Base-by-base conservation (phyloP, 2,797 vertebrate species). In the Coregonus ussuriensis region DNA sequence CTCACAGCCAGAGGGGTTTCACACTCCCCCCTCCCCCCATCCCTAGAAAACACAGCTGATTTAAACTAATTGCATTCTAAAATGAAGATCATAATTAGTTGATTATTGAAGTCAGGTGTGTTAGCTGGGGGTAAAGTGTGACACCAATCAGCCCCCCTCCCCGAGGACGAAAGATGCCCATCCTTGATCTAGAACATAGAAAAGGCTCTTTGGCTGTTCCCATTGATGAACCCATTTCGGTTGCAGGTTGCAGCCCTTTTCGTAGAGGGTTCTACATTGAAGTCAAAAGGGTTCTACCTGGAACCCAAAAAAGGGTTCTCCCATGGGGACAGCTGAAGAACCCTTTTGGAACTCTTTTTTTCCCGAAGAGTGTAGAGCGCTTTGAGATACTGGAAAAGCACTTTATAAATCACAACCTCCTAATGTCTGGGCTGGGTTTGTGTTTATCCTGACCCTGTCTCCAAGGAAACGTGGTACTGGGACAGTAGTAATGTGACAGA, bases 381-480 rank as follows among this genome's bases (percentile, higher is more conserved):
- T 25, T 63, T 63, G 7, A 63, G 59, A 3, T 25, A 3, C n/a
- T 63, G 21, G 21, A 29, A 63, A 25, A 11, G 4, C 59, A 63
- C 21, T 63, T 54, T 63, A 9, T 63, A 13, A 25, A 13, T 29
- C 11, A 5, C 29, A 47, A 51, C 70, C n/a, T 31, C 68, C 33
- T 74, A 69, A 63, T 47, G 71, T 35, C 21, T 52, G n/a, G 33
- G 71, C 51, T 84, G 37, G 86, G 67, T 71, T 74, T 84, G 76
- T 84, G 53, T 59, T 85, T 59, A 11, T 63, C 21, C 59, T 63
- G 21, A 0, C 37, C 1, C 37, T 52, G 2, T 71, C 68, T 52
- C 78, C 77, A 93, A 99, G 98, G 98, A 99, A 93, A 99, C 98
- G 0, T 99, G 98, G 98, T 99, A 99, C 92, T 99, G 98, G 98